These are phyloP conservation scores for Poecilia velifera DNA, from an alignment of 2,797 vertebrate species.

Conservation along the genomic window DNA sequence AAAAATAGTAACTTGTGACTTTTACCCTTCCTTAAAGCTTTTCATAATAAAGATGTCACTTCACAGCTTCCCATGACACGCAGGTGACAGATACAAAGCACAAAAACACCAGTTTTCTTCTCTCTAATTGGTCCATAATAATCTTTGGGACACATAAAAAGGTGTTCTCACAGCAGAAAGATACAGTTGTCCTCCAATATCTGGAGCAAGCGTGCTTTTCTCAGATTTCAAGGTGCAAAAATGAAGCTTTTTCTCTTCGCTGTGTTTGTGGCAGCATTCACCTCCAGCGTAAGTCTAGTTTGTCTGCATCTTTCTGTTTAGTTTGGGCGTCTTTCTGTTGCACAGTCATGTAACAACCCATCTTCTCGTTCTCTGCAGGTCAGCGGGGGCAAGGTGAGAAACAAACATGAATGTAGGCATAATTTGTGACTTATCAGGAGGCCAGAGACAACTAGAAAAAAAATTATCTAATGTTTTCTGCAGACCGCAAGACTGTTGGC, in stretches of 20 bases:
- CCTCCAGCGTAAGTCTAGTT: conserved; percentile 64
- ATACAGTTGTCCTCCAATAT: conserved; percentile 23
- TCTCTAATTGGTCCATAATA: conserved; percentile 70
- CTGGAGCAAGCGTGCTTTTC: conserved; percentile 23
- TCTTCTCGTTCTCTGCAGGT: conserved; percentile 61
- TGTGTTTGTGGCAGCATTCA: conserved; percentile 43
- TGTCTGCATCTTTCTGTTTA: conserved; percentile 14
- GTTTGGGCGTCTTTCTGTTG: conserved; percentile 9
- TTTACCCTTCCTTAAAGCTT: conserved; percentile 35
- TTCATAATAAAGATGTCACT: conserved; percentile 43
- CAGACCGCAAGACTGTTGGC: conserved; percentile 57
- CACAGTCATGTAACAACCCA: conserved; percentile 18
- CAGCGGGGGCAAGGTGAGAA: conserved; percentile 69
- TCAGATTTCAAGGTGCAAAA: conserved; percentile 31
- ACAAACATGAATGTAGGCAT: background rate
- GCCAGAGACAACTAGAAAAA: background rate
- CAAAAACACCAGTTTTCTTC: conserved; percentile 44
- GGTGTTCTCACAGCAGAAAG: conserved; percentile 39
- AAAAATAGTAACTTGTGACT: background rate
- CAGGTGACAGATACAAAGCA: conserved; percentile 54
- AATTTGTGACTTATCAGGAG: background rate
- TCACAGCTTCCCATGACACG: conserved; percentile 40
- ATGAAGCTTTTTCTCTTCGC: conserved; percentile 69
- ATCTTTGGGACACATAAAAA: conserved; percentile 70
- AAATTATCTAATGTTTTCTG: background rate